phyloP scores from a whole-genome alignment of 1,140 invertebrate species.

The Calephelis nemesis region DNA sequence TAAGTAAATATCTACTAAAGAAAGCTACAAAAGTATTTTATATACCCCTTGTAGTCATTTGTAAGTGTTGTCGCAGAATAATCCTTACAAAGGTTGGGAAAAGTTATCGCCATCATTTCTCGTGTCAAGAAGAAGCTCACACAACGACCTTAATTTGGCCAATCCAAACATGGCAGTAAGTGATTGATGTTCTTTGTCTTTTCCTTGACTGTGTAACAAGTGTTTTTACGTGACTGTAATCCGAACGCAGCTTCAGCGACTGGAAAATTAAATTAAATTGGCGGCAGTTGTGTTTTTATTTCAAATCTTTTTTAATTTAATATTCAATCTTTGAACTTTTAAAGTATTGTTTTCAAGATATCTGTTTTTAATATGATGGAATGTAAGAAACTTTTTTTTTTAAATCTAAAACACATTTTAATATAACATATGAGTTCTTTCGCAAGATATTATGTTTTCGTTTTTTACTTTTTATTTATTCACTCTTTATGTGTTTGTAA shows the following conservation, averaged over 20 bases:
- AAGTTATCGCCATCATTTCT: conserved; percentile 21
- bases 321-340: too few species aligned
- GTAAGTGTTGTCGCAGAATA: conserved; percentile 17
- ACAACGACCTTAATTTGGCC: conserved; percentile 22
- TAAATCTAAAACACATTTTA: too few species aligned
- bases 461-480: too few species aligned
- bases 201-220: conserved; percentile 21
- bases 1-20: not conserved
- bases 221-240: conserved; percentile 27
- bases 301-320: not conserved
- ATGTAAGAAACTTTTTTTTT: too few species aligned
- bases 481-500: too few species aligned
- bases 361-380: too few species aligned
- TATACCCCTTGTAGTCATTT: conserved; percentile 16
- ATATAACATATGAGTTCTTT: too few species aligned
- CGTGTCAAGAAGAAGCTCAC: conserved; percentile 19
- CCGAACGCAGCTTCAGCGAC: conserved; percentile 11
- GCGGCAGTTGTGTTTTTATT: not conserved
- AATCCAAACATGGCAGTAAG: conserved; percentile 24
- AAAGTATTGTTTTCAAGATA: too few species aligned
- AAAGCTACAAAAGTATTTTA: not conserved
- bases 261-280: conserved; percentile 14
- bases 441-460: too few species aligned
- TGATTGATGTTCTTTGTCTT: conserved; percentile 19
- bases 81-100: conserved; percentile 16